Evolutionary conservation across 1,140 invertebrate genomes (phyloP).

Genomic region (Drosophila dunni): DNA sequence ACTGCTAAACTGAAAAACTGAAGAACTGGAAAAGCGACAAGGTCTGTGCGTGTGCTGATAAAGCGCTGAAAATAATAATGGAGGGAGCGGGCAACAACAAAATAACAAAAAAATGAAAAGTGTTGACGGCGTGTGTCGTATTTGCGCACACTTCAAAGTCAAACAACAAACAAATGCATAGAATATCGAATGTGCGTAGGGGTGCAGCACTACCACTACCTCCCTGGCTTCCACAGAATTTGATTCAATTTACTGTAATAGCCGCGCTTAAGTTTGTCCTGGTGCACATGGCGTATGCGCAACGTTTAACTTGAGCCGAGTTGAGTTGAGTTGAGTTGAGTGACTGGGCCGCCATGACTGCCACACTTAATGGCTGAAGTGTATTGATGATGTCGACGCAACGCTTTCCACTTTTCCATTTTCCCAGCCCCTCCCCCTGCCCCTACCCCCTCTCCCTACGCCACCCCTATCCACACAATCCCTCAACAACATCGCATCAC

Average conservation of each 20-base stretch:
- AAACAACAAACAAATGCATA: constrained; percentile 80
- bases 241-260: constrained; percentile 81
- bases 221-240: constrained; percentile 36
- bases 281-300: constrained; percentile 74
- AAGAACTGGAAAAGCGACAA: constrained; percentile 27
- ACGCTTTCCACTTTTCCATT: constrained; percentile 1
- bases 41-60: constrained; percentile 78
- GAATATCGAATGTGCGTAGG: constrained; percentile 43
- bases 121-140: constrained; percentile 56
- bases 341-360: constrained; percentile 45
- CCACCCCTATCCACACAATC: not conserved
- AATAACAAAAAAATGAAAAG: constrained; percentile 41
- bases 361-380: constrained; percentile 59
- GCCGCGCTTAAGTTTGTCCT: constrained; percentile 66
- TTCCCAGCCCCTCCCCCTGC: not conserved
- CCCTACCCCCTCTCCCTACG: not conserved
- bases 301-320: constrained; percentile 54
- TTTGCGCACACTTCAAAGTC: constrained; percentile 72
- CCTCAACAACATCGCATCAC: constrained; percentile 14
- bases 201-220: constrained; percentile 1
- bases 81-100: constrained; percentile 18
- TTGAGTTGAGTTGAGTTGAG: constrained; percentile 5
- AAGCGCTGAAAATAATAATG: constrained; percentile 43
- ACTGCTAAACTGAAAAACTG: constrained; percentile 2
- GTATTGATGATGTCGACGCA: constrained; percentile 72